A percentile compares a stretch with the other conserved stretches of the same genome.
Conservation (phyloP, 2,888 invertebrate genomes). For the Enchytraeus crypticus region DNA sequence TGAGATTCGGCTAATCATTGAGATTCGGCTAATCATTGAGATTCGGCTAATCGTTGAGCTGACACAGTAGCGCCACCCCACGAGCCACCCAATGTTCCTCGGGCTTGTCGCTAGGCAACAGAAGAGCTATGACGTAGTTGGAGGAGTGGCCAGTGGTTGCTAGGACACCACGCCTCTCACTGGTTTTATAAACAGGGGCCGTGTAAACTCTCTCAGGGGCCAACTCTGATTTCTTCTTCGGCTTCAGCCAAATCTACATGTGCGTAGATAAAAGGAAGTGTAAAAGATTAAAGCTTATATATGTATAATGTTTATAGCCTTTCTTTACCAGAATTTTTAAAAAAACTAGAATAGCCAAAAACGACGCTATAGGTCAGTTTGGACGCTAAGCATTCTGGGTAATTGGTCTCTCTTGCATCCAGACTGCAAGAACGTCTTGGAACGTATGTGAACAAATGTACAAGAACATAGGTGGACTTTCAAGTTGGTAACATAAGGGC, state of each 20-base stretch:
- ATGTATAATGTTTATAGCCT: too few species aligned
- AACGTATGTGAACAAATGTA: too few species aligned
- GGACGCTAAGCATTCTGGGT: too few species aligned
- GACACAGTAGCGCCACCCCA: constrained; percentile 26
- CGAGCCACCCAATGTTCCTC: constrained; percentile 21
- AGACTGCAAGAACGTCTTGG: too few species aligned
- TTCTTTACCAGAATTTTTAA: not conserved
- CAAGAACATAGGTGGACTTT: too few species aligned
- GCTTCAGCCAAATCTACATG: constrained; percentile 72
- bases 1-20: too few species aligned
- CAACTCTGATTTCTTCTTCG: constrained; percentile 60
- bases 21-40: too few species aligned
- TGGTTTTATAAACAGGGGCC: constrained; percentile 44
- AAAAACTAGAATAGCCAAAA: not conserved
- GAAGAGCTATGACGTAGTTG: constrained; percentile 24
- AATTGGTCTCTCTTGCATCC: too few species aligned
- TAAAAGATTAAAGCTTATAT: too few species aligned
- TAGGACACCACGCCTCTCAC: constrained; percentile 22
- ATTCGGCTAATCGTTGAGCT: constrained; percentile 22
- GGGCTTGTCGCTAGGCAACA: constrained; percentile 19
- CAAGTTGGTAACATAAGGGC: too few species aligned
- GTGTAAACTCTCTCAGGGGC: constrained; percentile 59
- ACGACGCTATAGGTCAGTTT: too few species aligned
- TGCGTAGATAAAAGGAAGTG: constrained; percentile 4
- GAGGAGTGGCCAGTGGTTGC: constrained; percentile 51